Evolutionary conservation across 1,140 invertebrate species (phyloP).

Genomic region (Macrocentrus cingulum): DNA sequence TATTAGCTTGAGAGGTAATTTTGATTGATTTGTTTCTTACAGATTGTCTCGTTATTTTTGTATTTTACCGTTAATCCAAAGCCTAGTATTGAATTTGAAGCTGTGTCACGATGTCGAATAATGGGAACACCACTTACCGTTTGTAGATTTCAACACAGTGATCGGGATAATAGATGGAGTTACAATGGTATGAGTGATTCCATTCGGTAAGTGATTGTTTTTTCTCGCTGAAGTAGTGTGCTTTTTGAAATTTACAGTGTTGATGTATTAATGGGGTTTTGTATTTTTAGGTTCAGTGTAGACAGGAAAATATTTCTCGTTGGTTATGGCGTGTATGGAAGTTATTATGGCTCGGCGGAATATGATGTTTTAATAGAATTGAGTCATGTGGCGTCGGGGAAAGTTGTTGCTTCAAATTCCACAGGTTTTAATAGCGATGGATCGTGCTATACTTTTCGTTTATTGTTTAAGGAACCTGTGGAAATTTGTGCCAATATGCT

Average conservation of each 20-base stretch:
- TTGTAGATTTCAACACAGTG: constrained; percentile 79
- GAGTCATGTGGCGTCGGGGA: constrained; percentile 74
- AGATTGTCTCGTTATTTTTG: constrained; percentile 76
- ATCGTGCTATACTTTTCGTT: constrained; percentile 77
- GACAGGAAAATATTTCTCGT: constrained; percentile 83
- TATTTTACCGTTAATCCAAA: constrained; percentile 81
- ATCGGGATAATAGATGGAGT: constrained; percentile 83
- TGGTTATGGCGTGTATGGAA: constrained; percentile 87
- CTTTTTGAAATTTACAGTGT: too few relatives aligned
- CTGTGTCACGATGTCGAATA: constrained; percentile 78
- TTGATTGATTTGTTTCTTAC: constrained; percentile 23
- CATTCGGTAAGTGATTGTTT: constrained; percentile 64
- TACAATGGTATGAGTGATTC: constrained; percentile 85
- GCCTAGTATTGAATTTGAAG: constrained; percentile 71
- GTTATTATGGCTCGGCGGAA: constrained; percentile 79
- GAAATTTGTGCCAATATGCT: constrained; percentile 79
- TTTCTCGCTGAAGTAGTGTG: constrained; percentile 5
- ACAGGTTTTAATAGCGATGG: constrained; percentile 82
- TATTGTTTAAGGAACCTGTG: constrained; percentile 88
- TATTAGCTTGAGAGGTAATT: too few relatives aligned
- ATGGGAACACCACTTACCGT: constrained; percentile 82
- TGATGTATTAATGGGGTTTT: too few relatives aligned
- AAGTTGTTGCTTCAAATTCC: constrained; percentile 76
- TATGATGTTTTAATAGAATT: constrained; percentile 81
- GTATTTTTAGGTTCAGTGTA: constrained; percentile 71